These are phyloP conservation scores for Gallinago paraguaiae DNA, from an alignment of 2,113 vertebrate genomes.

Conservation along the genomic window DNA sequence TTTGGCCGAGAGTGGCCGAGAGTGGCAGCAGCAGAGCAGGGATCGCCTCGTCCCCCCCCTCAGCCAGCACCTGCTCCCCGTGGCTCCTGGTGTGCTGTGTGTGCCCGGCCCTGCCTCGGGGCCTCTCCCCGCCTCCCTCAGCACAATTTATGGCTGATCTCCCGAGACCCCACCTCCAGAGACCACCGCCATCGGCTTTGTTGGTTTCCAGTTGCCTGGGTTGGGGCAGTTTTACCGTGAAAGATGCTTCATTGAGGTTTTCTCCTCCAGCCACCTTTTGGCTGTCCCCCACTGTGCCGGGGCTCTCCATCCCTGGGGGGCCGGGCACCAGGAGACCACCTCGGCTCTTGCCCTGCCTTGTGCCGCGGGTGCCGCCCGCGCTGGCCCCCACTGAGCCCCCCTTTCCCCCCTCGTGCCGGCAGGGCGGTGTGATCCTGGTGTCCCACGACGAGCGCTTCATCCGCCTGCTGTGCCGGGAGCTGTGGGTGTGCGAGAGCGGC, in stretches of 20 bases:
- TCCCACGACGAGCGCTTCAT: constrained; percentile 97
- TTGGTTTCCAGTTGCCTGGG: not conserved
- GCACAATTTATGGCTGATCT: not conserved
- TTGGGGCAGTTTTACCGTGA: not conserved
- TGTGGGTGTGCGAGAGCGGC: constrained; percentile 92
- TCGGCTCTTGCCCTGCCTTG: not conserved
- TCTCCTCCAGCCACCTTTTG: not conserved
- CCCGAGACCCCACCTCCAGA: not conserved
- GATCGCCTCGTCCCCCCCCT: not conserved
- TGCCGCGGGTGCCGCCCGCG: not conserved
- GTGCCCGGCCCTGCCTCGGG: not conserved
- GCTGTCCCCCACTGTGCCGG: not conserved
- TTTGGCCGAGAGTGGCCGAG: not conserved
- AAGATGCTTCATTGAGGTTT: not conserved
- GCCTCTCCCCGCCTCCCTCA: not conserved
- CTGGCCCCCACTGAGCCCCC: not conserved
- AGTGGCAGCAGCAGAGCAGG: not conserved
- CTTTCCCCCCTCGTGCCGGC: not conserved
- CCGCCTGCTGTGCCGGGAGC: constrained; percentile 90
- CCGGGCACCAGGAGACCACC: not conserved
- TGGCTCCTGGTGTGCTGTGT: fast-evolving
- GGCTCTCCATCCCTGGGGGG: not conserved
- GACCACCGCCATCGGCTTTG: not conserved
- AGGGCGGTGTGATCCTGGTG: constrained; percentile 95
- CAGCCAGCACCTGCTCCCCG: not conserved